Conservation (phyloP, 2,797 vertebrate genomes). For the Spheniscus humboldti region DNA sequence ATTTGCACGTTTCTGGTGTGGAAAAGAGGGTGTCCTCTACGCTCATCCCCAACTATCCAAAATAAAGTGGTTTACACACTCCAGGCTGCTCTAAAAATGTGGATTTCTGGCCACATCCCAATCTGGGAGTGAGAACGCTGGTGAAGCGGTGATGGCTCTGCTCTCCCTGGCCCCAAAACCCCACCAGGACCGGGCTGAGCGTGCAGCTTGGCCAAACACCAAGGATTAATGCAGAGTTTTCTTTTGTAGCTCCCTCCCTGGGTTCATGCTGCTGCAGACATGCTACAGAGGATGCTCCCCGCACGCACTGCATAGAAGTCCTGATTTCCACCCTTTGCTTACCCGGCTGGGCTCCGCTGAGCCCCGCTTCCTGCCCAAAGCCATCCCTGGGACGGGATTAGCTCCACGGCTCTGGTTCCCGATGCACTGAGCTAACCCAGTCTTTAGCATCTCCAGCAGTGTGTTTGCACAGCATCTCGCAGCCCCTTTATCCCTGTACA, state of each 20-base stretch:
- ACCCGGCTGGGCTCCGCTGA: not conserved
- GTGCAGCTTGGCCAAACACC: accelerated
- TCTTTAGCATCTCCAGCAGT: not conserved
- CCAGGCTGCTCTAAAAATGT: not conserved
- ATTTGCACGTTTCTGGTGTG: not conserved
- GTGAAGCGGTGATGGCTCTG: accelerated
- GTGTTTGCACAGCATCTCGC: not conserved
- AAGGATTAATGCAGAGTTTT: not conserved
- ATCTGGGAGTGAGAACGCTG: accelerated
- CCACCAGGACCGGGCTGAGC: accelerated
- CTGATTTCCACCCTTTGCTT: not conserved
- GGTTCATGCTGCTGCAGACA: not conserved
- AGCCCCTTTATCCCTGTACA: not conserved
- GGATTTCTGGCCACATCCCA: not conserved
- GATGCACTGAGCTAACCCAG: not conserved
- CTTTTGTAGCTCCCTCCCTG: not conserved
- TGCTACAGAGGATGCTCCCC: not conserved
- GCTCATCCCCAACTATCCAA: not conserved
- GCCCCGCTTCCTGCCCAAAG: not conserved
- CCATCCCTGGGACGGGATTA: accelerated
- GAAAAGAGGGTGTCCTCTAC: not conserved
- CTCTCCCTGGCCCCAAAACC: not conserved
- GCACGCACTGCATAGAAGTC: accelerated
- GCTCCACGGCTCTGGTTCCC: not conserved
- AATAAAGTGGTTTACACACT: not conserved